Conservation (phyloP, 2,888 invertebrate genomes). For the Nymphalis polychloros region DNA sequence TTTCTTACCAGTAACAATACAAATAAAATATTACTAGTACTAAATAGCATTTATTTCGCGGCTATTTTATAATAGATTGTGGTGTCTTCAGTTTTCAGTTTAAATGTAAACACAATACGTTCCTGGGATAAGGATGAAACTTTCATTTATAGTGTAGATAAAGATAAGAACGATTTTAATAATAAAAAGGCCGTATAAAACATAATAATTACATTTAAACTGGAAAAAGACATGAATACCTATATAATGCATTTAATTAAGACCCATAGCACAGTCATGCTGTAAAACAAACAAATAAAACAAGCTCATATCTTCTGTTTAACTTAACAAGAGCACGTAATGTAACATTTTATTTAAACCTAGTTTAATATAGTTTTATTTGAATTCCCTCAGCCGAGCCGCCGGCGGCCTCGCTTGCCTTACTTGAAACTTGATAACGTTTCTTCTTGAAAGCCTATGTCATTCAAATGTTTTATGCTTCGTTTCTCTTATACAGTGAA, state of each 20-base stretch:
- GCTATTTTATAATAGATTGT: too few relatives aligned
- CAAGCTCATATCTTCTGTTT: constrained; percentile 23
- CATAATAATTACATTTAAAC: too few relatives aligned
- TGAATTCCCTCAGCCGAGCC: constrained; percentile 13
- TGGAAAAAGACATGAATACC: too few relatives aligned
- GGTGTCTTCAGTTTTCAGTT: too few relatives aligned
- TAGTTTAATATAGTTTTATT: constrained; percentile 31
- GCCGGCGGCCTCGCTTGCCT: constrained; percentile 14
- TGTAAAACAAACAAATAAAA: not conserved
- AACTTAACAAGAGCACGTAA: constrained; percentile 21
- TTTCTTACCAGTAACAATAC: too few relatives aligned
- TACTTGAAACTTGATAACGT: constrained; percentile 30
- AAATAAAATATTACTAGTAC: too few relatives aligned
- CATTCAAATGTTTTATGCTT: constrained; percentile 6
- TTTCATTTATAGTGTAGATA: too few relatives aligned
- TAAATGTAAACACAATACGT: too few relatives aligned
- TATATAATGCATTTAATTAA: not conserved
- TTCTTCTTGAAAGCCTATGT: constrained; percentile 21
- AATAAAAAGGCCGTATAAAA: too few relatives aligned
- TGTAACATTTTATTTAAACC: constrained; percentile 34
- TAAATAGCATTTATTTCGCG: too few relatives aligned
- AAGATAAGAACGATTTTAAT: too few relatives aligned
- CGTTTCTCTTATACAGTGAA: not conserved
- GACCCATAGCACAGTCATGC: not conserved
- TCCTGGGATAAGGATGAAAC: too few relatives aligned